Conservation (phyloP, 2,113 vertebrate species). For the Glaucidium brasilianum region DNA sequence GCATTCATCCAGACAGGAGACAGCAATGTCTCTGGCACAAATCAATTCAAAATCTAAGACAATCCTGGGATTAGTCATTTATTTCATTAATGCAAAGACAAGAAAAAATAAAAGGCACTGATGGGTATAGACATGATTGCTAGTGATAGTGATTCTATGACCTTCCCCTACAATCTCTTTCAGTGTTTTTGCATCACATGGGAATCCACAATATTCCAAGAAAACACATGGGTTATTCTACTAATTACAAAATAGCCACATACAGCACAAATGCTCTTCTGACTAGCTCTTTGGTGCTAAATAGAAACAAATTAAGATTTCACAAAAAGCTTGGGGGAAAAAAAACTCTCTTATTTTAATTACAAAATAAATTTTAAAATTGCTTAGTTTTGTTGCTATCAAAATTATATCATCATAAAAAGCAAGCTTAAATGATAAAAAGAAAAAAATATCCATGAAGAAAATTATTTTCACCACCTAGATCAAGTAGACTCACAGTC, state of each 20-base stretch:
- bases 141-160: background rate
- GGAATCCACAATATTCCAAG: background rate
- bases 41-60: background rate
- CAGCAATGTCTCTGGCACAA: background rate
- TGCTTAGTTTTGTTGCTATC: background rate
- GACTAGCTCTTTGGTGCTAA: background rate
- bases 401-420: background rate
- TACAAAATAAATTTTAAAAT: too few relatives aligned
- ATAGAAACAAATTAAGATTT: background rate
- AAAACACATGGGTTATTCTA: conserved; percentile 19
- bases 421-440: background rate
- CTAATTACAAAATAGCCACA: conserved; percentile 24
- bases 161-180: background rate
- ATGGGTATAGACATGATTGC: background rate
- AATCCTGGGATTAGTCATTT: background rate
- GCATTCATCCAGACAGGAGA: background rate
- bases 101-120: background rate
- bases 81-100: background rate
- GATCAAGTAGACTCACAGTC: background rate
- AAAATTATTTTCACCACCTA: background rate
- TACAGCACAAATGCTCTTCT: background rate
- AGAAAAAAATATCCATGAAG: background rate
- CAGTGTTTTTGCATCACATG: background rate
- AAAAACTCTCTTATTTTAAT: background rate
- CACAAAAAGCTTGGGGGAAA: background rate